Conservation (phyloP, 1,140 invertebrate species). For the Eupristina koningsbergeri region DNA sequence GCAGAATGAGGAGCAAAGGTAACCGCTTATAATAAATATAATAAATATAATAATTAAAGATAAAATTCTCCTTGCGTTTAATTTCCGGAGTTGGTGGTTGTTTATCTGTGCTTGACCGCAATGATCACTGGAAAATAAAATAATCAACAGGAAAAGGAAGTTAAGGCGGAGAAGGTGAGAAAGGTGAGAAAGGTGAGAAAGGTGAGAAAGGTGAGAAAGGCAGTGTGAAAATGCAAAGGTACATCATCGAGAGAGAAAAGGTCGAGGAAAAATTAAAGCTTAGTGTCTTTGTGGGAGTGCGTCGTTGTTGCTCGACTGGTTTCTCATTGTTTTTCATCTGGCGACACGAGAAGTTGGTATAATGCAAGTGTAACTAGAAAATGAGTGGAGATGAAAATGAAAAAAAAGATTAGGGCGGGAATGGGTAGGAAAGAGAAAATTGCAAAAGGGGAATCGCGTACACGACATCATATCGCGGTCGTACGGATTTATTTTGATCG, state of each 20-base stretch:
- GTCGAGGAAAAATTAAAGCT: not conserved
- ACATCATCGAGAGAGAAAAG: not conserved
- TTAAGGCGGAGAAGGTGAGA: not conserved
- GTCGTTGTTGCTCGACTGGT: not conserved
- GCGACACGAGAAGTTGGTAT: not conserved
- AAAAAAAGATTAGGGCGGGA: too few relatives aligned
- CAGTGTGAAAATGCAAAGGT: not conserved
- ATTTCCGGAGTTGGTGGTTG: slow-evolving; percentile 27
- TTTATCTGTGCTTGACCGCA: not conserved
- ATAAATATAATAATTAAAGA: not conserved
- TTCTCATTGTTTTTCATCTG: not conserved
- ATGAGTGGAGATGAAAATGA: not conserved
- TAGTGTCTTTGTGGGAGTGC: not conserved
- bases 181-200: not conserved
- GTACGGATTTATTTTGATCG: slow-evolving; percentile 33
- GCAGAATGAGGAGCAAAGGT: too few relatives aligned
- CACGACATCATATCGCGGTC: not conserved
- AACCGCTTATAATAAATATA: not conserved
- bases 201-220: not conserved
- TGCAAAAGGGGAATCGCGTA: not conserved
- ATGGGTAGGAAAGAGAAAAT: not conserved
- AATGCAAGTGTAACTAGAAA: not conserved
- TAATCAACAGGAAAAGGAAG: too few relatives aligned
- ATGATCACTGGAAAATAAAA: not conserved
- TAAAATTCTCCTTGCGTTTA: slow-evolving; percentile 2